These are phyloP conservation scores for Sebastes nivosus DNA, from an alignment of 2,797 vertebrate species.

Conservation along the genomic window DNA sequence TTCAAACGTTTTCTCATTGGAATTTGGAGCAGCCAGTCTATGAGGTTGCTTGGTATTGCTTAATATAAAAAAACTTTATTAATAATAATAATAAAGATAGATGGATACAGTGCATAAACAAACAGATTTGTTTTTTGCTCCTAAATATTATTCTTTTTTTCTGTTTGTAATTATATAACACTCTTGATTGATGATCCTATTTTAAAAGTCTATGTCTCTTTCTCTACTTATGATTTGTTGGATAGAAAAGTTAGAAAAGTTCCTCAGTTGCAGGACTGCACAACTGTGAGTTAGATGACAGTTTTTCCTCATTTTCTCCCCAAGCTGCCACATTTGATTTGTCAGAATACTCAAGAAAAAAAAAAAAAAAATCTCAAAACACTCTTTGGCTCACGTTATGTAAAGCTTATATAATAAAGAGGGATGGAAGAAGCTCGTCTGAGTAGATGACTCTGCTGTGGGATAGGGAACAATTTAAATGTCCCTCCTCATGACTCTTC, in stretches of 20 bases:
- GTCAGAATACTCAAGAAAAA: slow-evolving; percentile 36
- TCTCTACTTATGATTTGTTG: slow-evolving; percentile 13
- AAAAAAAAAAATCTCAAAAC: slow-evolving; percentile 19
- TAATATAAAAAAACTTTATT: background rate
- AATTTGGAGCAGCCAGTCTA: background rate
- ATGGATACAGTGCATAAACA: background rate
- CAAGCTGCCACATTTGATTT: slow-evolving; percentile 65
- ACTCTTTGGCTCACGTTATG: slow-evolving; percentile 48
- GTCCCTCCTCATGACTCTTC: slow-evolving; percentile 59
- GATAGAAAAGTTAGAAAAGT: slow-evolving; percentile 34
- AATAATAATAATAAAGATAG: background rate
- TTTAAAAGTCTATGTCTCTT: slow-evolving; percentile 1
- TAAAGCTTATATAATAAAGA: slow-evolving; percentile 71
- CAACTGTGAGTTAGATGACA: slow-evolving; percentile 48
- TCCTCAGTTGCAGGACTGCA: slow-evolving; percentile 9
- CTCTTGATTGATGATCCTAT: slow-evolving; percentile 13
- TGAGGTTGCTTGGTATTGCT: background rate
- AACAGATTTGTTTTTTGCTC: background rate
- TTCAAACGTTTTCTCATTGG: background rate
- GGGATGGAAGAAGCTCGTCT: slow-evolving; percentile 39
- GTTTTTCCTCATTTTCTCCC: slow-evolving; percentile 44
- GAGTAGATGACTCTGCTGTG: slow-evolving; percentile 47
- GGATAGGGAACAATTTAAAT: slow-evolving; percentile 60
- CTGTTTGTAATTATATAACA: background rate
- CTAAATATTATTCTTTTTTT: background rate